Base-by-base conservation (phyloP, 2,113 vertebrate genomes). In the Percina caprodes region DNA sequence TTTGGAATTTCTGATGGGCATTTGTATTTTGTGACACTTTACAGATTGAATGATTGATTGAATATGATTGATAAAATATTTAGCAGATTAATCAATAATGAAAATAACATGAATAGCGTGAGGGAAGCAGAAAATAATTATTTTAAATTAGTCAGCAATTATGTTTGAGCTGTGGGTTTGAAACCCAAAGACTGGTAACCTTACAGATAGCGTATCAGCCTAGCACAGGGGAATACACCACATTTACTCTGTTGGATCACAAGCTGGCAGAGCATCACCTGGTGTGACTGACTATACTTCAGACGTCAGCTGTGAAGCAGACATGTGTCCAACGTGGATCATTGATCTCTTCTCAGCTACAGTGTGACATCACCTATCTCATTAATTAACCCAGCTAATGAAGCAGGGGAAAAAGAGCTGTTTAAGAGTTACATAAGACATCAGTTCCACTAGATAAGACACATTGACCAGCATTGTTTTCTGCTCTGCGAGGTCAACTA, bases 361-460 rank as follows among this genome's bases (percentile, higher is more conserved):
- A 51, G 65, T 24, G 65, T 24, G 24, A 72, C 79, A 83, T 77
- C 65, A 88, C 69, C 61, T 46, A 88, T 54, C 82, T 79, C 26
- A 51, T 80, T 74, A 90, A 92, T 92, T 92, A 90, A 78, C 84
- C 67, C 2, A 13, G 45, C 85, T 87, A 92, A 92, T 87, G 90
- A 86, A 83, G 88, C 80, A 19, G 68, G 48, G 33, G 35, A 0
- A 59, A 88, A 74, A 69, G 58, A 55, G 82, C 74, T 90, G 86
- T n/a, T 79, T 86, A 80, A 80, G 76, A 79, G 76, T 77, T 78
- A 67, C 60, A 80, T n/a, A 82, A 84, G 71, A 82, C 79, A 79
- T 91, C 87, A 48, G 75, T 86, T 88, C 65, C 80, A 59, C 67
- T 52, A 79, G 80, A 85, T 77, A 67, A 89, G 74, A 77, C 68